Evolutionary conservation across 2,888 invertebrate species (phyloP), one percentile per base, ranked within the genome.

Genomic region (Dryadula phaetusa): DNA sequence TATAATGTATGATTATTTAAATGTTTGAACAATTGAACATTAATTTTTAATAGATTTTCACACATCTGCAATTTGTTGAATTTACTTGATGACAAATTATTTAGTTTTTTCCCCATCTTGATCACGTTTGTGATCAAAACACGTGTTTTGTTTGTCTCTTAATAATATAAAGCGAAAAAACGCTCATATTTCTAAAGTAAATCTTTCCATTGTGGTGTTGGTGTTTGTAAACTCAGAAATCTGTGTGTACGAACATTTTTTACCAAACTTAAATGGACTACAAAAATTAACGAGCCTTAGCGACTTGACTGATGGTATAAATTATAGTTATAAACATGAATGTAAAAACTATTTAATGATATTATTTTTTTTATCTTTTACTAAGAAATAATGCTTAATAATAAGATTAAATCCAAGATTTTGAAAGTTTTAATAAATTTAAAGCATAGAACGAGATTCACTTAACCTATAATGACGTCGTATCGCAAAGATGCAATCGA

Each of bases 21-120:
- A 56, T 14, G 1, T 8, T 56, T 56, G 8, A 52, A 52, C 52
- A 52, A 52, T 52, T 52, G 52, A 52, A 16, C 8, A 16, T 52
- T 52, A 28, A 8, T 18, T 49, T 2, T 32, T 52, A 12, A 52
- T 52, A 32, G 32, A 18, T 32, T 52, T 52, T 52, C 52, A 52
- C 52, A 52, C 52, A 52, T 18, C 20, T 20, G 18, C 8, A 20
- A 10, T 44, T 18, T 18, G 10, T 10, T 32, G 28, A 52, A 52
- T 16, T 32, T 18, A 52, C 28, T 52, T 32, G 4, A 52, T 2
- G 28, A 16, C 1, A 52, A 52, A 52, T 32, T 32, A 52, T 52
- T 52, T 32, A 3, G 16, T 52, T 32, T 52, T 52, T 52, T 18
- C 12, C 47, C 0, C 12, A 16, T 32, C 16, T n/a, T 10, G 12